These are phyloP conservation scores for Microcebus murinus DNA, from an alignment of 2,113 vertebrate genomes.

Conservation along the genomic window DNA sequence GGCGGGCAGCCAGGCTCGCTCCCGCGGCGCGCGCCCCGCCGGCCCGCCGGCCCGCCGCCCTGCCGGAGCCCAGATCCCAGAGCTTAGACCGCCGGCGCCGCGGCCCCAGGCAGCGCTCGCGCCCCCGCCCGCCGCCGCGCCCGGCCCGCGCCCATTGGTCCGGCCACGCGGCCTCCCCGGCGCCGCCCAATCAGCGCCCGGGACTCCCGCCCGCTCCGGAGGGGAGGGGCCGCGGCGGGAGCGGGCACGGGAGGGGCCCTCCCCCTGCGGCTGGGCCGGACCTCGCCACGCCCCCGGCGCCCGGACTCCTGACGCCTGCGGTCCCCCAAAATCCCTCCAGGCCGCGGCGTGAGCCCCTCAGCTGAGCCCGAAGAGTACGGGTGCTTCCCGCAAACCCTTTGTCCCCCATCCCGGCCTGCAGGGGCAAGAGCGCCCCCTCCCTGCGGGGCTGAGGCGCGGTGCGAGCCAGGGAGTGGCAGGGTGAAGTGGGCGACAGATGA, in stretches of 20 bases:
- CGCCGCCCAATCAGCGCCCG: slow-evolving; percentile 52
- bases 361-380: neutral
- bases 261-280: neutral
- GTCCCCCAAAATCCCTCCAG: neutral
- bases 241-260: neutral
- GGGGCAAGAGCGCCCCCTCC: neutral
- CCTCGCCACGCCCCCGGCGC: slow-evolving; percentile 23
- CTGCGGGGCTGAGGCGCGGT: neutral
- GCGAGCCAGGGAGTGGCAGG: neutral
- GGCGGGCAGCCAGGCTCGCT: slow-evolving; percentile 41
- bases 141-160: slow-evolving; percentile 49
- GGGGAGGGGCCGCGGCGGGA: slow-evolving; percentile 1
- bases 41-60: slow-evolving; percentile 7
- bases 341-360: neutral
- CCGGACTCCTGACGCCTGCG: accelerated
- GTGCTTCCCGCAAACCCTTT: neutral
- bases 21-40: slow-evolving; percentile 52
- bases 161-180: neutral
- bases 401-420: neutral
- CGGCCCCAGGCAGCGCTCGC: neutral
- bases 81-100: slow-evolving; percentile 59
- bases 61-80: neutral
- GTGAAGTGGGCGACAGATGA: neutral
- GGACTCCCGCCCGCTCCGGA: neutral
- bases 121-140: slow-evolving; percentile 53